These are phyloP conservation scores for Poeciliopsis turneri DNA, from an alignment of 2,797 vertebrate species.

Conservation along the genomic window DNA sequence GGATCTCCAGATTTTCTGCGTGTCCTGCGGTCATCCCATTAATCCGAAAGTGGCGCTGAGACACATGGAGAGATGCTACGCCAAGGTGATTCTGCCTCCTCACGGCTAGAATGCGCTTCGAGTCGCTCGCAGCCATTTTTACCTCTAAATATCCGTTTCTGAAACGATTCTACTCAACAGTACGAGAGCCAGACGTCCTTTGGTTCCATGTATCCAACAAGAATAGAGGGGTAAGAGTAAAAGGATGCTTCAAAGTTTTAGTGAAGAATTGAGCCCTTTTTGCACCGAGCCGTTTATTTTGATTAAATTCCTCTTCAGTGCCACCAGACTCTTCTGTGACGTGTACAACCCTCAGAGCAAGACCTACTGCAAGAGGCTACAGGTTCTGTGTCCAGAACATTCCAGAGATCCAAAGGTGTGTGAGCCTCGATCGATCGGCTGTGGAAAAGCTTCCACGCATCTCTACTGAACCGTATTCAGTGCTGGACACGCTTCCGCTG, in stretches of 20 bases:
- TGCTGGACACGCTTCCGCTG: no score
- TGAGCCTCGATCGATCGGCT: background rate
- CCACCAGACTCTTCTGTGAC: constrained; percentile 93
- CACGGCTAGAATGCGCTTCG: background rate
- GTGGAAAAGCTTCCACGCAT: background rate
- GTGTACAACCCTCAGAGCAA: constrained; percentile 97
- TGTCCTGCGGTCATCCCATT: constrained; percentile 93
- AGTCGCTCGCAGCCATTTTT: background rate
- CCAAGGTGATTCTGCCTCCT: constrained; percentile 82
- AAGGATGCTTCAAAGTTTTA: background rate
- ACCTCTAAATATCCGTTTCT: constrained; percentile 2
- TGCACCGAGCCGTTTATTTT: background rate
- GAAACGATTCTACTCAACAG: constrained; percentile 64
- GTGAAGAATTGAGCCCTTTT: background rate
- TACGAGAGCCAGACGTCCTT: constrained; percentile 96
- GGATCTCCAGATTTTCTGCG: constrained; percentile 95
- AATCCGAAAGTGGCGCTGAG: constrained; percentile 93
- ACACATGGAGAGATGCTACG: constrained; percentile 96
- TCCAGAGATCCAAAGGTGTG: constrained; percentile 92
- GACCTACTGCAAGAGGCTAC: constrained; percentile 94
- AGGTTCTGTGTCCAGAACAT: constrained; percentile 94
- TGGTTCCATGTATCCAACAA: constrained; percentile 93
- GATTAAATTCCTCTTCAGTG: constrained; percentile 68
- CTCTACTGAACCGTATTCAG: background rate
- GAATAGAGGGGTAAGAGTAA: constrained; percentile 90